Evolutionary conservation across 2,888 invertebrate species (phyloP), one percentile per base, ranked within the genome.

Genomic region (Diarsia rubi): DNA sequence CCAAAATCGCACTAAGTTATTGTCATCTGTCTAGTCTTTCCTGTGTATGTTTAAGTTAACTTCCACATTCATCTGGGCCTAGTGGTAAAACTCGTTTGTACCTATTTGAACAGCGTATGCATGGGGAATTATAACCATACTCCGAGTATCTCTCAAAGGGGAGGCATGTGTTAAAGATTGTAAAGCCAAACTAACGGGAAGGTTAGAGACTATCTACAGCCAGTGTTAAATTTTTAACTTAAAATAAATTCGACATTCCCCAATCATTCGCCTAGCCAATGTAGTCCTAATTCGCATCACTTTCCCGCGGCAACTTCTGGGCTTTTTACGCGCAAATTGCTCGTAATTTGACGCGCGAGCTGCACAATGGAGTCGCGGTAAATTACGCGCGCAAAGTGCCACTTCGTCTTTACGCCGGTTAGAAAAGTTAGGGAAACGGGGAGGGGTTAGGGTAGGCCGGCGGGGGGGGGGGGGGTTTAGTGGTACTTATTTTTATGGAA

Each of bases 271-370:
- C 75, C 69, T 65, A 79, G 79, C 68, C 87, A 80, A 87, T 85
- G 73, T 83, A 85, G 85, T 80, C 49, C 80, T 82, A 82, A 87
- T 86, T 84, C 76, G 59, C 79, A 59, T 74, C 85, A 83, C 81
- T 86, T 78, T 68, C 81, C 73, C 73, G 82, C 74, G 66, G 66
- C 19, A 74, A 70, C 78, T 79, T 79, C 79, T 75, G 82, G 79
- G 83, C 84, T 88, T 87, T 87, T 86, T 86, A 81, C 83, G 67
- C 70, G 78, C 60, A 87, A 87, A 87, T 87, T 87, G 87, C 86
- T 77, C 68, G 80, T 86, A 87, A 87, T 87, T 87, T 85, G 82
- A 71, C 81, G 83, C 80, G 74, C 81, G 74, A 80, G 76, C 63
- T 67, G 81, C 79, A 87, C 88, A 87, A 88, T 86, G 82, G 85